Percentiles rank a stretch among this genome's conserved stretches.
Evolutionary conservation across 2,797 vertebrate genomes (phyloP).

Genomic region (Gastrophryne carolinensis): DNA sequence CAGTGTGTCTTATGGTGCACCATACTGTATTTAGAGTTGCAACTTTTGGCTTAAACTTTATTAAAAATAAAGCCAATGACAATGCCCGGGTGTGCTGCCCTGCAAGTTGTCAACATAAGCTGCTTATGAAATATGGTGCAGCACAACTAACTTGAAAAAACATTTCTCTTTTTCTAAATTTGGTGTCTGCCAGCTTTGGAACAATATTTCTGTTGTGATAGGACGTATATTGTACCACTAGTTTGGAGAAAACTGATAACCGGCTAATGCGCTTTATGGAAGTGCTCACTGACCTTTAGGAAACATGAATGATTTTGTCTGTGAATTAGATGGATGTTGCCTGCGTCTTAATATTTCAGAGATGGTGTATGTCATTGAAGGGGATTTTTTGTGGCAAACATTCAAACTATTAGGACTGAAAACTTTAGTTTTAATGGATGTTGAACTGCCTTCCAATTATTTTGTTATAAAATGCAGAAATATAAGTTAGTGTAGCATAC

Average conservation of each 20-base stretch:
- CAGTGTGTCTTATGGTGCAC: too few relatives aligned
- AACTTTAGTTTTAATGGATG: neutral
- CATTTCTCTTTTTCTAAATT: constrained; percentile 24
- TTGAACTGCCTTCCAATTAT: too few relatives aligned
- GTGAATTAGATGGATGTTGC: constrained; percentile 38
- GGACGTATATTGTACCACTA: constrained; percentile 36
- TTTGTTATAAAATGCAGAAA: too few relatives aligned
- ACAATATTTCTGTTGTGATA: constrained; percentile 31
- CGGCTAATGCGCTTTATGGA: constrained; percentile 7
- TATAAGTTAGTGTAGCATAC: too few relatives aligned
- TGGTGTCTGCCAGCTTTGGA: constrained; percentile 20
- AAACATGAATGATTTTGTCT: constrained; percentile 44
- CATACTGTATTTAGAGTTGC: too few relatives aligned
- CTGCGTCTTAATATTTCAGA: constrained; percentile 29
- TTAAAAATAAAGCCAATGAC: too few relatives aligned
- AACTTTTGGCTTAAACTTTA: too few relatives aligned
- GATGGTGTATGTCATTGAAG: constrained; percentile 20
- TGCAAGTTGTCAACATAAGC: too few relatives aligned
- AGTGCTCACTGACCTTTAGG: constrained; percentile 40
- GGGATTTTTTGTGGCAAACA: constrained; percentile 1
- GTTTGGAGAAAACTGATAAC: constrained; percentile 24
- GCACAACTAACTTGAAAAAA: constrained; percentile 4
- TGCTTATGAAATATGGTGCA: neutral
- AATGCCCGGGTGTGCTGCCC: too few relatives aligned
- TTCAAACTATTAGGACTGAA: neutral